Percentiles rank a stretch among this genome's conserved stretches.
phyloP scores from a whole-genome alignment of 2,797 vertebrate species.

The Nasua narica region DNA sequence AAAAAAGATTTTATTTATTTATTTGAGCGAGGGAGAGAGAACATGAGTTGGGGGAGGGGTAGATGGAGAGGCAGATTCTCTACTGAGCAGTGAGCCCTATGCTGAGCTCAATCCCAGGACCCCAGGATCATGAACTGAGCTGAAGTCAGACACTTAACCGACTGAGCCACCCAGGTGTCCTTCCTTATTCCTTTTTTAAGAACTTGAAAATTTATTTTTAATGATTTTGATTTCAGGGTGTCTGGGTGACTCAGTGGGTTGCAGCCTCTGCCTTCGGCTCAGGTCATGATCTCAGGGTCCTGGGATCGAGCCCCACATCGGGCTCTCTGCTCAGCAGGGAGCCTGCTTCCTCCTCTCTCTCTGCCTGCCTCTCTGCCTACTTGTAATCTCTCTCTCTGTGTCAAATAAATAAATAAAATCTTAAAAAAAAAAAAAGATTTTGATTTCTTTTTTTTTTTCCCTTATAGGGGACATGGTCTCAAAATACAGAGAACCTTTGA shows the following conservation, averaged over 20 bases:
- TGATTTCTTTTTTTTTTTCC: slow-evolving; percentile 21
- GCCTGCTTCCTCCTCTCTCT: too few relatives aligned
- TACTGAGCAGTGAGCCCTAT: not conserved
- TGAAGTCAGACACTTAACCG: not conserved
- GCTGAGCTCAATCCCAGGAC: too few relatives aligned
- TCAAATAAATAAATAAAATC: too few relatives aligned
- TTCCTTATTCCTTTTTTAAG: not conserved
- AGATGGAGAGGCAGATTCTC: not conserved
- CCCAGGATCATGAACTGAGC: not conserved
- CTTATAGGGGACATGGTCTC: slow-evolving; percentile 90
- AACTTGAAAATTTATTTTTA: not conserved
- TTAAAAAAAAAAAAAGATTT: not conserved
- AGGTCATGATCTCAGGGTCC: too few relatives aligned
- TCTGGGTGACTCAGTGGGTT: too few relatives aligned
- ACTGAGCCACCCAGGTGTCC: not conserved
- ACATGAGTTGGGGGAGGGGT: too few relatives aligned
- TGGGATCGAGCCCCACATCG: too few relatives aligned
- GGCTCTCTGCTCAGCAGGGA: too few relatives aligned
- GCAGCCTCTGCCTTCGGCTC: too few relatives aligned
- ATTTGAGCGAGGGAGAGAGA: not conserved
- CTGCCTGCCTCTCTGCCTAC: too few relatives aligned
- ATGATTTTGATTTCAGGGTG: not conserved
- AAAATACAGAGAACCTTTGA: slow-evolving; percentile 87
- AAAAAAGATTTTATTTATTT: not conserved
- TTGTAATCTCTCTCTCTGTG: too few relatives aligned